Conservation (phyloP, 2,797 vertebrate genomes). For the Arctocebus calabarensis region DNA sequence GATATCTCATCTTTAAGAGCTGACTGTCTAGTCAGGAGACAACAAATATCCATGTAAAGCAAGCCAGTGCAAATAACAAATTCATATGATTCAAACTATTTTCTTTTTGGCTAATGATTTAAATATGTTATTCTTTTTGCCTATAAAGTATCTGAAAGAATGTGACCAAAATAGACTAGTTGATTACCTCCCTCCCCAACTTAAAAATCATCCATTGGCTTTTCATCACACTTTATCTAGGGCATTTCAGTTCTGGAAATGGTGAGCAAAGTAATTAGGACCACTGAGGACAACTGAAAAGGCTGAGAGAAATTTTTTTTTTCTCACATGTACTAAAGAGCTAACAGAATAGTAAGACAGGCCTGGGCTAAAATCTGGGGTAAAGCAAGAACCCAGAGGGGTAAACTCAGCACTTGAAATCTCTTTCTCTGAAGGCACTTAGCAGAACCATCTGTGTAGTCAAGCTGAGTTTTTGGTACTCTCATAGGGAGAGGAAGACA, state of each 20-base stretch:
- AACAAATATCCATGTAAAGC: not conserved
- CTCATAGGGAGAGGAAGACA: not conserved
- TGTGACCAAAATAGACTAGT: not conserved
- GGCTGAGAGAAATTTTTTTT: not conserved
- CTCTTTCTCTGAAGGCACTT: not conserved
- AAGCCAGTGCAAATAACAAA: not conserved
- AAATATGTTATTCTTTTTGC: not conserved
- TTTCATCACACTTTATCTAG: not conserved
- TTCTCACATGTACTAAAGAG: not conserved
- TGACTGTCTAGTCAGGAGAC: not conserved
- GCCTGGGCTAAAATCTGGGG: not conserved
- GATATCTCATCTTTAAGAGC: not conserved
- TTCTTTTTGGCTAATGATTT: constrained; percentile 28
- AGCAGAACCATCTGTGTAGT: not conserved
- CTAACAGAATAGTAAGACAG: constrained; percentile 43
- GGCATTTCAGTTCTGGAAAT: not conserved
- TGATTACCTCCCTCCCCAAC: not conserved
- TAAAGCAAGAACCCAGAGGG: constrained; percentile 16
- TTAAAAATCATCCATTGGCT: not conserved
- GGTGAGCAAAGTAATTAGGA: not conserved
- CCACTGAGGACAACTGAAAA: not conserved
- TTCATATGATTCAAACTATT: constrained; percentile 14
- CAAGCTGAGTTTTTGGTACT: not conserved
- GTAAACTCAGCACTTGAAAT: not conserved
- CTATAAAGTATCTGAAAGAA: constrained; percentile 20